A percentile compares a stretch with the other conserved stretches of the same genome.
Conservation (phyloP, 2,888 invertebrate species). For the Thymelicus sylvestris region DNA sequence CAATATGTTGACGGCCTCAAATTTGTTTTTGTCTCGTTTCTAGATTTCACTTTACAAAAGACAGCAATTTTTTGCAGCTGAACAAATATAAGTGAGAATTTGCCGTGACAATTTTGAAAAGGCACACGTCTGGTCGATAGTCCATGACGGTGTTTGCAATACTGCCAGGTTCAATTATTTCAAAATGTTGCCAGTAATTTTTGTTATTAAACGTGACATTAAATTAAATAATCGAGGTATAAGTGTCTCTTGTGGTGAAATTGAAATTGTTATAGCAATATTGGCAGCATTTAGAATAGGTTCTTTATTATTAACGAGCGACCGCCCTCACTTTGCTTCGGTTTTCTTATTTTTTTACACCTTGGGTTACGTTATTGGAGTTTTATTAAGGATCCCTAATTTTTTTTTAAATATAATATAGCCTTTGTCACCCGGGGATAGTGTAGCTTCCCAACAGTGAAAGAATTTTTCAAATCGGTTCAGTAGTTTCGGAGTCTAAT, state of each 20-base stretch:
- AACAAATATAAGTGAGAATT: constrained; percentile 29
- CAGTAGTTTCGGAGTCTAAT: no score
- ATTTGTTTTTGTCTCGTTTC: constrained; percentile 53
- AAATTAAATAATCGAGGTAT: constrained; percentile 25
- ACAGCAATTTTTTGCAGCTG: constrained; percentile 25
- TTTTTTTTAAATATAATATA: no score
- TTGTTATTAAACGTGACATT: constrained; percentile 37
- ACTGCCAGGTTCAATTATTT: constrained; percentile 18
- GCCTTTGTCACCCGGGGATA: no score
- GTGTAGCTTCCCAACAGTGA: no score
- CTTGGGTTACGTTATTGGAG: no score
- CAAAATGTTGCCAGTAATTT: constrained; percentile 24
- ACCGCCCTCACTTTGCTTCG: no score
- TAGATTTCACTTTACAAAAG: constrained; percentile 46
- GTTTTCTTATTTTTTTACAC: no score
- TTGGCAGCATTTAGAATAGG: no score
- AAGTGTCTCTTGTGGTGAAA: constrained; percentile 28
- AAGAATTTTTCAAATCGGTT: no score
- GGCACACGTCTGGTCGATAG: constrained; percentile 25
- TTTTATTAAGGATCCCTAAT: no score
- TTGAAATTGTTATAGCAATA: no score
- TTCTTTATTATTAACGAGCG: no score
- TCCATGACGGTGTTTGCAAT: constrained; percentile 14
- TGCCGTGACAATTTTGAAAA: constrained; percentile 27
- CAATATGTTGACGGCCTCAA: constrained; percentile 50